Conservation (phyloP, 2,113 vertebrate genomes). For the Carassius auratus region DNA sequence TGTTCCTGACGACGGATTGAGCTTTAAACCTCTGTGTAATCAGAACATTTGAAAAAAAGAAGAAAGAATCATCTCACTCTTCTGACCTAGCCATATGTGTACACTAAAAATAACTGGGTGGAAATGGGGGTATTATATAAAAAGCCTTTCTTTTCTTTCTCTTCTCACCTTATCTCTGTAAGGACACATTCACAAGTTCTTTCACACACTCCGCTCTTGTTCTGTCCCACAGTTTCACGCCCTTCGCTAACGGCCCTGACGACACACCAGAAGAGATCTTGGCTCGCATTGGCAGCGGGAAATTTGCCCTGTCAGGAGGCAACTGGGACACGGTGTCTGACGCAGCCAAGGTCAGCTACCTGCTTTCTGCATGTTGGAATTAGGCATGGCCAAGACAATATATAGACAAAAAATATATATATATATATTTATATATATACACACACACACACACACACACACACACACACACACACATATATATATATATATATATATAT, state of each 20-base stretch:
- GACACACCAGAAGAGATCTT: constrained; percentile 93
- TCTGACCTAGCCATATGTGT: constrained; percentile 32
- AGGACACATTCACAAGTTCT: constrained; percentile 11
- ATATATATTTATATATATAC: no score
- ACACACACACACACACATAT: no score
- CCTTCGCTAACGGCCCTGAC: constrained; percentile 90
- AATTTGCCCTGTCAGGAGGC: constrained; percentile 86
- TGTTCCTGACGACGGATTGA: constrained; percentile 44
- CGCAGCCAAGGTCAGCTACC: constrained; percentile 82
- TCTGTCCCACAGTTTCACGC: constrained; percentile 83
- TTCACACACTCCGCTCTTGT: background rate
- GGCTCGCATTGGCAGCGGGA: constrained; percentile 89
- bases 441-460: no score
- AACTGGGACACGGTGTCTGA: constrained; percentile 95
- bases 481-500: background rate
- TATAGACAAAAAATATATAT: background rate
- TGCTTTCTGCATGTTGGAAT: background rate
- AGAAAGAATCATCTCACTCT: constrained; percentile 22
- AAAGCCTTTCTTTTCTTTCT: constrained; percentile 20
- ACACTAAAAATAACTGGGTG: constrained; percentile 42
- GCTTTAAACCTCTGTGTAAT: constrained; percentile 57
- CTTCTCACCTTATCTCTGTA: background rate
- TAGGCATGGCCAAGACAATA: background rate
- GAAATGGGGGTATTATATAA: constrained; percentile 25
- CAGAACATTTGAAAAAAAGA: constrained; percentile 43